A percentile compares a stretch with the other conserved stretches of the same genome.
These are phyloP conservation scores for Ivindomyrus marchei DNA, from an alignment of 2,113 vertebrate species.

Conservation along the genomic window DNA sequence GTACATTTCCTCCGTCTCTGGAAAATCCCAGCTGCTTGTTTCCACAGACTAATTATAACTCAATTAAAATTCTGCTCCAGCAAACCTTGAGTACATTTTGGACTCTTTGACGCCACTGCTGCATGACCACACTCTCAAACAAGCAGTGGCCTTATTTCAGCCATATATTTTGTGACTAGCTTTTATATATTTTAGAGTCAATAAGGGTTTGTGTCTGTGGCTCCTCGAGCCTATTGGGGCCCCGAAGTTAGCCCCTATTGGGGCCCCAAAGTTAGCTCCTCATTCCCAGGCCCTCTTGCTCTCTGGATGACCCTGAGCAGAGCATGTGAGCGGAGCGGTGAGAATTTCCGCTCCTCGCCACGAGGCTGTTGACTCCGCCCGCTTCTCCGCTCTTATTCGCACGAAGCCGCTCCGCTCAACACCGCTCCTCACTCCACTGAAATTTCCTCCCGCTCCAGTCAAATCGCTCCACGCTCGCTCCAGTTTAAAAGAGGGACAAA, in stretches of 20 bases:
- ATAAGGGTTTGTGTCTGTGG: background rate
- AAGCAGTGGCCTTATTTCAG: background rate
- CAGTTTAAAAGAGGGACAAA: too few species aligned
- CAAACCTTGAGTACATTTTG: background rate
- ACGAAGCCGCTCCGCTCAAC: too few species aligned
- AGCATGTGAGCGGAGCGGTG: too few species aligned
- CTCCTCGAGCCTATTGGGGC: background rate
- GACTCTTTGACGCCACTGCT: background rate
- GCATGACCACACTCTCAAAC: background rate
- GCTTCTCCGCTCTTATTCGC: too few species aligned
- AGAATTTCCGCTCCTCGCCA: too few species aligned
- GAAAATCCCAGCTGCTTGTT: background rate
- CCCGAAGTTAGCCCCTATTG: background rate
- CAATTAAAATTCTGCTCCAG: background rate
- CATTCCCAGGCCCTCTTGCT: background rate
- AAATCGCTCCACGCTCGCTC: too few species aligned
- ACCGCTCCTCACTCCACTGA: too few species aligned
- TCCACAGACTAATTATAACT: background rate
- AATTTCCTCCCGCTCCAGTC: too few species aligned
- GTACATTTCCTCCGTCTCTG: background rate
- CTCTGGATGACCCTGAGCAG: background rate
- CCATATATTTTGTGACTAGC: background rate
- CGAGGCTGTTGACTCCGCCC: too few species aligned
- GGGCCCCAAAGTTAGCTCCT: background rate
- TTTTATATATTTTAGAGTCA: background rate